A percentile compares a stretch with the other conserved stretches of the same genome.
phyloP scores from a whole-genome alignment of 2,888 invertebrate species.

The Drosophila sordidapex region DNA sequence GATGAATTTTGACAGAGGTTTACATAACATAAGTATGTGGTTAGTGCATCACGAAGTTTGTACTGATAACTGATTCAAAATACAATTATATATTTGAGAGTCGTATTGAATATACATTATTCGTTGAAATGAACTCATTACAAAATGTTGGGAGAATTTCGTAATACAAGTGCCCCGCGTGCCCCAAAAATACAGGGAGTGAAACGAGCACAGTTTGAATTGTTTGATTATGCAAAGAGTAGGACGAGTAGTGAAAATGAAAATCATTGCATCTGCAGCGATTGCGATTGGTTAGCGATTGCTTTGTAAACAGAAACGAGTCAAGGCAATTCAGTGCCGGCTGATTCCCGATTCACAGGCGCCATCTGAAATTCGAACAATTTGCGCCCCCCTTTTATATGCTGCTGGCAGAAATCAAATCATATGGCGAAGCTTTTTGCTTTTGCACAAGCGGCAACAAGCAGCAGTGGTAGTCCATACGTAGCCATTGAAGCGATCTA shows the following conservation, averaged over 20 bases:
- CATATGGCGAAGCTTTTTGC: constrained; percentile 28
- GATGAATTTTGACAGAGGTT: background rate
- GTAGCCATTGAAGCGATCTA: constrained; percentile 54
- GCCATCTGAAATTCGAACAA: constrained; percentile 25
- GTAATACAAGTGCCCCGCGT: background rate
- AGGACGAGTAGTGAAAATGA: background rate
- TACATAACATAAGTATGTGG: background rate
- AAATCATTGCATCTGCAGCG: constrained; percentile 28
- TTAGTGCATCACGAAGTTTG: too few relatives aligned
- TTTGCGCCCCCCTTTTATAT: background rate
- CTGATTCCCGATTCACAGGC: constrained; percentile 13
- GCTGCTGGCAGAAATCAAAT: constrained; percentile 20
- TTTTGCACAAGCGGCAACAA: constrained; percentile 12
- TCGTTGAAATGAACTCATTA: background rate
- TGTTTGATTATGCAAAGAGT: constrained; percentile 51
- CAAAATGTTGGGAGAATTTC: constrained; percentile 15
- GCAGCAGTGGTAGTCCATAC: constrained; percentile 15
- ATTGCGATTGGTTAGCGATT: constrained; percentile 23
- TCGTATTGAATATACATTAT: background rate
- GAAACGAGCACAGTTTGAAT: constrained; percentile 17
- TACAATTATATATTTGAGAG: background rate
- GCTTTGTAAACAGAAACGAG: constrained; percentile 27
- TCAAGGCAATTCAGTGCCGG: constrained; percentile 20
- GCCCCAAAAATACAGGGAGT: background rate
- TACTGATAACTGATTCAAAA: background rate